Evolutionary conservation across 1,140 invertebrate species (phyloP).

Genomic region (Drosophila sechellia): DNA sequence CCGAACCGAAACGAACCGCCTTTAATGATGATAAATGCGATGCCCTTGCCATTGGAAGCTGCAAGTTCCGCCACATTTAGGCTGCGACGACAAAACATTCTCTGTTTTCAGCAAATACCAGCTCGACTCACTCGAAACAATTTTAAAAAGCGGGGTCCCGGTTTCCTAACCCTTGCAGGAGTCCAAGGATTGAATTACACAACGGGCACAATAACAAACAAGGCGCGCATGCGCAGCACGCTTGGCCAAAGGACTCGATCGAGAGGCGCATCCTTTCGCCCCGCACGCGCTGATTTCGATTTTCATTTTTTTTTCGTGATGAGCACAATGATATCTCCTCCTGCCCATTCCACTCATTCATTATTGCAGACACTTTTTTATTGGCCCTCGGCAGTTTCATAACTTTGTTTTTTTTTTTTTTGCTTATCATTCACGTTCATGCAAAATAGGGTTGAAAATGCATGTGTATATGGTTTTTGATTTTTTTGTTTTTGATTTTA

Average conservation of each 20-base stretch:
- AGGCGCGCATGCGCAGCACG: slow-evolving; percentile 71
- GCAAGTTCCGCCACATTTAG: slow-evolving; percentile 78
- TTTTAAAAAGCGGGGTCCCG: slow-evolving; percentile 22
- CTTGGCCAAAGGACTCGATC: slow-evolving; percentile 22
- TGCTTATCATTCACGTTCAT: slow-evolving; percentile 64
- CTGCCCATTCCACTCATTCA: slow-evolving; percentile 24
- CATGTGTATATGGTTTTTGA: slow-evolving; percentile 19
- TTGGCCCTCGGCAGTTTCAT: slow-evolving; percentile 45
- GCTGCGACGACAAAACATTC: slow-evolving; percentile 40
- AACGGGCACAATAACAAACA: slow-evolving; percentile 51
- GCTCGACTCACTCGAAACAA: slow-evolving; percentile 44
- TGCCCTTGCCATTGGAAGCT: slow-evolving; percentile 30
- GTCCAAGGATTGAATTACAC: slow-evolving; percentile 70
- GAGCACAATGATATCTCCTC: slow-evolving; percentile 60
- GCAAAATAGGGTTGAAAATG: slow-evolving; percentile 77
- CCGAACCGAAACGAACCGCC: slow-evolving; percentile 41
- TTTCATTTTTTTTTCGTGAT: slow-evolving; percentile 39
- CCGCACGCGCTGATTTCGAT: slow-evolving; percentile 64
- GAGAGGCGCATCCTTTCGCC: slow-evolving; percentile 46
- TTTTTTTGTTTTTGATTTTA: slow-evolving; percentile 32
- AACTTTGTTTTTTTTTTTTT: slow-evolving; percentile 40
- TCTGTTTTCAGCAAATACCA: slow-evolving; percentile 16
- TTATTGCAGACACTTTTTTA: slow-evolving; percentile 51
- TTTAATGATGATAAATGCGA: slow-evolving; percentile 82
- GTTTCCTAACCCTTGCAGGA: slow-evolving; percentile 55